phyloP scores from a whole-genome alignment of 23 tunicate genomes.

The Trididemnum clinides region DNA sequence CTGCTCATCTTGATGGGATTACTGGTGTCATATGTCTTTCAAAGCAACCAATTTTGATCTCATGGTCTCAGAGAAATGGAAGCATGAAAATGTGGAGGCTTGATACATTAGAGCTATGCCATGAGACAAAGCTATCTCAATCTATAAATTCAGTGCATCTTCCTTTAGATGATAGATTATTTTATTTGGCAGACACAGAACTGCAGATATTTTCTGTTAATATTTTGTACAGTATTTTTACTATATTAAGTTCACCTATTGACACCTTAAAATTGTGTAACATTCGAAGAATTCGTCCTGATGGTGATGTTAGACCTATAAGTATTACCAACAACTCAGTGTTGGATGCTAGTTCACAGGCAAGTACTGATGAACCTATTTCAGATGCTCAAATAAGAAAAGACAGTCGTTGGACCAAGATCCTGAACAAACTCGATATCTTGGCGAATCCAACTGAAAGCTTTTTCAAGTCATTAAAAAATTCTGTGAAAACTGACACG shows the following conservation, averaged over 20 bases:
- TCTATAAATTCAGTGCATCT: conserved; percentile 22
- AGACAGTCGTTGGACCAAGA: not conserved
- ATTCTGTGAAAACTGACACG: not conserved
- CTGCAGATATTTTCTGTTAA: conserved; percentile 62
- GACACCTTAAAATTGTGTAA: conserved; percentile 32
- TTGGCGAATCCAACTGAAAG: not conserved
- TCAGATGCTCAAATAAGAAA: not conserved
- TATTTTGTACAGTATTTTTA: conserved; percentile 41
- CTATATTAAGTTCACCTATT: conserved; percentile 38
- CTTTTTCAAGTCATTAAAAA: not conserved
- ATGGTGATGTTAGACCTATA: not conserved
- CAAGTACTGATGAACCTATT: not conserved
- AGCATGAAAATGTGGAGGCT: conserved; percentile 73
- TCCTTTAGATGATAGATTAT: conserved; percentile 32
- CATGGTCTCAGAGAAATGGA: conserved; percentile 76
- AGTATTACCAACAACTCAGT: not conserved
- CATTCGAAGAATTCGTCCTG: conserved; percentile 6
- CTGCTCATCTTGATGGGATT: conserved; percentile 74
- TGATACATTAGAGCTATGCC: conserved; percentile 61
- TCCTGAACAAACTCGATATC: not conserved
- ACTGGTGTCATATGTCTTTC: conserved; percentile 54
- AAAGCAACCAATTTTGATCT: conserved; percentile 59
- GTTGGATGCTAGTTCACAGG: too few species aligned
- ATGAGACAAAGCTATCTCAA: conserved; percentile 55
- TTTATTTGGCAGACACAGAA: conserved; percentile 47